Evolutionary conservation across 2,888 invertebrate species (phyloP), one percentile per base, ranked within the genome.

Genomic region (Tubiluchus corallicola): DNA sequence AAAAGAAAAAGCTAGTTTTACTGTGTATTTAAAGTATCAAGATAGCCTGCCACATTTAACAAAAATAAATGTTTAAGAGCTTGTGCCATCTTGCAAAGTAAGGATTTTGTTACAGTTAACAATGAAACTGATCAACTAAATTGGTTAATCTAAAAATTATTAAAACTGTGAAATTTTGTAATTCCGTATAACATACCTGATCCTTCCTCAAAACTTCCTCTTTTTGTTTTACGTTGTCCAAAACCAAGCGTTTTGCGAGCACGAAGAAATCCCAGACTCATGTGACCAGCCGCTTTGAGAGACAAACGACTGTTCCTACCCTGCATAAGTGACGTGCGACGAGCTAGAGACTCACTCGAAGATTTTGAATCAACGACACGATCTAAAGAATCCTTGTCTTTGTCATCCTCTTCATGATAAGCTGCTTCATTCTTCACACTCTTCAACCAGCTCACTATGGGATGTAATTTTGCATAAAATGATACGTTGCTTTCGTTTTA

Each of bases 121-220:
- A n/a, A n/a, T n/a, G n/a, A n/a, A n/a, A n/a, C n/a, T n/a, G n/a
- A n/a, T n/a, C n/a, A n/a, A n/a, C n/a, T n/a, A n/a, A n/a, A n/a
- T n/a, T n/a, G n/a, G n/a, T n/a, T n/a, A n/a, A n/a, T n/a, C n/a
- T n/a, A n/a, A n/a, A n/a, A n/a, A n/a, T n/a, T n/a, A n/a, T n/a
- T n/a, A n/a, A n/a, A n/a, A n/a, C n/a, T n/a, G n/a, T n/a, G n/a
- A n/a, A n/a, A n/a, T n/a, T n/a, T n/a, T n/a, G n/a, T n/a, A n/a
- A n/a, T n/a, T n/a, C n/a, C n/a, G n/a, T n/a, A n/a, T n/a, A n/a
- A n/a, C n/a, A n/a, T 76, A 53, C 79, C 79, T 48, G 78, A 76
- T 2, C 79, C 73, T 62, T 90, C 88, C 66, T 88, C 87, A 49
- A 79, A 74, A 57, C 83, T 85, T 17, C 82, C 81, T 61, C 82